phyloP scores from a whole-genome alignment of 2,113 vertebrate genomes.

The Corynorhinus townsendii region DNA sequence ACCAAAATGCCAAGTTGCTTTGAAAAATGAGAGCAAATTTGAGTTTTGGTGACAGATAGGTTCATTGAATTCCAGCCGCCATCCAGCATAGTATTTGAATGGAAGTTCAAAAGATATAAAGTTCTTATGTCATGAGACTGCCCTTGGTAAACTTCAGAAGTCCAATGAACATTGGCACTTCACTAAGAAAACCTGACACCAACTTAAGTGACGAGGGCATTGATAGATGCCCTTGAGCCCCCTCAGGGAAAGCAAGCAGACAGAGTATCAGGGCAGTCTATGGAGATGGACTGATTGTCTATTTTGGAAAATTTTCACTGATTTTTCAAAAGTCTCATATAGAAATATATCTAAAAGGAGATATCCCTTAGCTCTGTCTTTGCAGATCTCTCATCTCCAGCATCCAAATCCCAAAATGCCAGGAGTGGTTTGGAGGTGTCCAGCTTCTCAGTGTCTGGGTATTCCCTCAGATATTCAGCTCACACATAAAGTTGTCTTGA shows the following conservation, averaged over 20 bases:
- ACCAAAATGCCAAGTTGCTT: constrained; percentile 43
- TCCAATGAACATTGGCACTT: not conserved
- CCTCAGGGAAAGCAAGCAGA: not conserved
- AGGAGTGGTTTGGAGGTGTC: not conserved
- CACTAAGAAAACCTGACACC: not conserved
- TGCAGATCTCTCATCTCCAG: not conserved
- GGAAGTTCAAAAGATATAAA: not conserved
- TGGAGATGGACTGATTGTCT: not conserved
- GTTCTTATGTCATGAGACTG: not conserved
- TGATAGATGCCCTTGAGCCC: not conserved
- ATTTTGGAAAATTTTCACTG: not conserved
- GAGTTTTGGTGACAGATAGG: constrained; percentile 15
- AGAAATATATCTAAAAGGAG: not conserved
- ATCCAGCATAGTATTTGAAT: not conserved
- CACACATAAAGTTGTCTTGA: not conserved
- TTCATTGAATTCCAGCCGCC: constrained; percentile 24
- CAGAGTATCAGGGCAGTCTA: not conserved
- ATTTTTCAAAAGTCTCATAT: not conserved
- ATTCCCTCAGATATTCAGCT: not conserved
- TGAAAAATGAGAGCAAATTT: constrained; percentile 40
- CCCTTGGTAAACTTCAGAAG: not conserved
- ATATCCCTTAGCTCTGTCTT: not conserved
- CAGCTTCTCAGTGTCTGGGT: not conserved
- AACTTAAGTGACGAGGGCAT: not conserved
- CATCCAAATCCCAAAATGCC: not conserved